Conservation (phyloP, 1,140 invertebrate genomes). For the Apis dorsata region DNA sequence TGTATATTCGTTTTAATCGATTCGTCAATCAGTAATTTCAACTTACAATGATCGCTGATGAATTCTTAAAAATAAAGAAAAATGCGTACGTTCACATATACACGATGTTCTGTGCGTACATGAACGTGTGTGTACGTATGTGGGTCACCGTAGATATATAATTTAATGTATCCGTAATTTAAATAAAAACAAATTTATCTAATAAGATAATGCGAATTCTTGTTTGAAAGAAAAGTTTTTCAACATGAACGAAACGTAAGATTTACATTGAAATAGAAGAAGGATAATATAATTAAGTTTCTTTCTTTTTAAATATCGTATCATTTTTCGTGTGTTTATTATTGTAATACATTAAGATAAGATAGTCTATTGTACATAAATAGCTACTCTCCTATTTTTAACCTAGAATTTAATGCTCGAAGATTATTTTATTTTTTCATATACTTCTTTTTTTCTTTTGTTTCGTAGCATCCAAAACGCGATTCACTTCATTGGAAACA, state of each 20-base stretch:
- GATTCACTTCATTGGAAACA: not conserved
- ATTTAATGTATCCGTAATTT: constrained; percentile 67
- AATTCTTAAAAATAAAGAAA: not conserved
- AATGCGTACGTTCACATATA: not conserved
- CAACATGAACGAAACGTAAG: not conserved
- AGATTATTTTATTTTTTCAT: not conserved
- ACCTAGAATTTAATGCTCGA: too few species aligned
- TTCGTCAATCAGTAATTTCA: constrained; percentile 39
- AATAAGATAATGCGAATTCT: not conserved
- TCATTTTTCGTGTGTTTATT: not conserved
- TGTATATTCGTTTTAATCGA: constrained; percentile 18
- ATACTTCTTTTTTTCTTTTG: too few species aligned
- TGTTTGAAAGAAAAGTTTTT: rapidly evolving
- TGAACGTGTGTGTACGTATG: constrained; percentile 31
- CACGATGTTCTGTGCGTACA: not conserved
- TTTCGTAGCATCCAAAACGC: not conserved
- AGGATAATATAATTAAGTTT: not conserved
- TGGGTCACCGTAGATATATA: constrained; percentile 48
- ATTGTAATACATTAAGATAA: not conserved
- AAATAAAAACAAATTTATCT: constrained; percentile 66
- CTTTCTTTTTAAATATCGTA: not conserved
- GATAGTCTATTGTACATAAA: not conserved
- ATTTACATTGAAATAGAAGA: not conserved
- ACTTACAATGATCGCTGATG: constrained; percentile 44
- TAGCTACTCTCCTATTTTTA: not conserved